Evolutionary conservation across 2,888 invertebrate genomes (phyloP).

Genomic region (Aporophyla nigra): DNA sequence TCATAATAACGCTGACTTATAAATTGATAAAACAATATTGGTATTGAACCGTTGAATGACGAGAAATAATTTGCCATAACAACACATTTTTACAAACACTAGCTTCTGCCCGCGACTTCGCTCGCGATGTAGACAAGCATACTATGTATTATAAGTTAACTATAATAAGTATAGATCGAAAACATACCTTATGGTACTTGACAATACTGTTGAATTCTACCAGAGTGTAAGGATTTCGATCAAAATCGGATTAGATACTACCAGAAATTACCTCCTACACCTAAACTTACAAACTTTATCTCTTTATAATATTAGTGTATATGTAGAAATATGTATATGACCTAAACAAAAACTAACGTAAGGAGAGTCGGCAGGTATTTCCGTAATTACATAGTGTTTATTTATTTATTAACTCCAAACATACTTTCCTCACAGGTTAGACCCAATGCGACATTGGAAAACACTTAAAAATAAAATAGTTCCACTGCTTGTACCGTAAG

Average conservation of each 20-base stretch:
- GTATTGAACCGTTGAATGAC: not conserved
- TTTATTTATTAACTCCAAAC: too few species aligned
- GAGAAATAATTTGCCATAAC: not conserved
- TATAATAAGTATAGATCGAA: not conserved
- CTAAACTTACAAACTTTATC: not conserved
- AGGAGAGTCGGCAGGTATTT: too few species aligned
- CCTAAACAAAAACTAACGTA: too few species aligned
- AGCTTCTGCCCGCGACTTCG: not conserved
- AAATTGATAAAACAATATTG: not conserved
- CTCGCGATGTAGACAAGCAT: not conserved
- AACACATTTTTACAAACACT: not conserved
- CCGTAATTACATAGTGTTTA: too few species aligned
- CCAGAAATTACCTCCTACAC: not conserved
- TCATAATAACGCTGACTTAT: constrained; percentile 1
- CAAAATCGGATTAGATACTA: not conserved
- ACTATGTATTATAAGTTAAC: too few species aligned
- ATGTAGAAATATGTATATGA: too few species aligned
- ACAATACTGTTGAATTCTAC: not conserved
- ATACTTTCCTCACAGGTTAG: too few species aligned
- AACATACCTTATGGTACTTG: not conserved
- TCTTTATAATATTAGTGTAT: not conserved
- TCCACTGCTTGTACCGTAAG: too few species aligned
- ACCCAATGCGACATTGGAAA: too few species aligned
- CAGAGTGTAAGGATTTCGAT: not conserved
- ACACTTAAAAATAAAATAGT: too few species aligned